Conservation (phyloP, 2,113 vertebrate genomes). For the Penelope pileata region DNA sequence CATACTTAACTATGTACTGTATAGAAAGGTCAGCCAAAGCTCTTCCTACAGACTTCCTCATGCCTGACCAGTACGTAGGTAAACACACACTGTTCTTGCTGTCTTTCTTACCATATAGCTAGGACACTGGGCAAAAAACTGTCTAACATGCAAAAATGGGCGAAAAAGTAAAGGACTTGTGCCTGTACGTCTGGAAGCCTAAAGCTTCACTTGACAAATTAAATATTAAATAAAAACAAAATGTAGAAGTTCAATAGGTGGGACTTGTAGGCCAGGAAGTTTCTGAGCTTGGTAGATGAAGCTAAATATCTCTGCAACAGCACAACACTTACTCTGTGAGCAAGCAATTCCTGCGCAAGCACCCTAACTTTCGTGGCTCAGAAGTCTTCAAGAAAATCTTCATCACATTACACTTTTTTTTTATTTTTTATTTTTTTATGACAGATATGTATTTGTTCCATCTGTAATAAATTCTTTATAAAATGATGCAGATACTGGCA, state of each 20-base stretch:
- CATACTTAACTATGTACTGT: background rate
- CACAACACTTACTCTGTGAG: background rate
- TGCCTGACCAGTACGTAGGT: background rate
- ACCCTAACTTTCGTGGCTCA: background rate
- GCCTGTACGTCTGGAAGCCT: background rate
- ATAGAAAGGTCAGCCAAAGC: background rate
- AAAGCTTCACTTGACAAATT: background rate
- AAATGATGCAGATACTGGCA: background rate
- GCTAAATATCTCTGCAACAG: background rate
- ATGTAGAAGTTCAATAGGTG: background rate
- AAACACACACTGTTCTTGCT: background rate
- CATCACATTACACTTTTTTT: background rate
- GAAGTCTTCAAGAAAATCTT: background rate
- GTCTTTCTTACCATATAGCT: background rate
- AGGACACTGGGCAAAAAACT: background rate
- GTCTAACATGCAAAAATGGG: background rate
- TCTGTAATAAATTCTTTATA: background rate
- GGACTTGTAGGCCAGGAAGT: background rate
- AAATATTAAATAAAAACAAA: background rate
- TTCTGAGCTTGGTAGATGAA: background rate
- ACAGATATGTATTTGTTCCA: background rate
- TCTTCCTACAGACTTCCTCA: background rate
- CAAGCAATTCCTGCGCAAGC: background rate
- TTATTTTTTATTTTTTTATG: too few species aligned
- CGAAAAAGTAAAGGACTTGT: fast-evolving